Base-by-base conservation (phyloP, 1,140 invertebrate species). In the Thrips palmi region DNA sequence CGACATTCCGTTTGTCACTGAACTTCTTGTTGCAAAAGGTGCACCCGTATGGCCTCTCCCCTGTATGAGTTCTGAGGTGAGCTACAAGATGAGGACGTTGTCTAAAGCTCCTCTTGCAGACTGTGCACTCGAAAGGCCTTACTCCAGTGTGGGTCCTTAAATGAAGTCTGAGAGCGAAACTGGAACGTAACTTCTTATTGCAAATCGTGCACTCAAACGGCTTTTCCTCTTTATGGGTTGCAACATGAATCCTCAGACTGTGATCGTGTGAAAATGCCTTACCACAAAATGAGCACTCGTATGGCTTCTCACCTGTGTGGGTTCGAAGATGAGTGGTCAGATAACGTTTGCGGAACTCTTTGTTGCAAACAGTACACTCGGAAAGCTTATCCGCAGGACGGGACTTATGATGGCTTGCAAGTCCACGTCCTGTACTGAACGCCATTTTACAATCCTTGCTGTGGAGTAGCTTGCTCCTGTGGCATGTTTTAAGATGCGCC, bases 211-310 rank as follows among this genome's bases (percentile, higher is more conserved):
- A 33, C 14, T 3, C 4, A 17, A 19, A 33, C 11, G 11, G 11
- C 31, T 33, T 33, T 4, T 33, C 41, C 2, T 39, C 39, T 15
- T 41, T 47, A 25, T 50, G 48, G 14, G 60, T 59, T 37, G 65
- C 49, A 22, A 66, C 59, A 48, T 70, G 67, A 7, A 64, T 66
- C 23, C 62, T 53, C 4, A 69, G 49, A 18, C 37, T 12, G 31
- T 47, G 25, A 1, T 19, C 12, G 18, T 42, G 34, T 10, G 32
- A 24, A 12, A 37, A 40, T 19, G 23, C 31, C 17, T 36, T 39
- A 21, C 40, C 25, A 33, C 44, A 45, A 18, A 21, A 14, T 22
- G 35, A 32, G 35, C 41, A 45, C 2, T 18, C 23, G 15, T 28
- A 18, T 4, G 33, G 28, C 11, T 28, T 36, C 11, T 36, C 33